phyloP scores from a whole-genome alignment of 2,797 vertebrate species.

The Podarcis lilfordi region DNA sequence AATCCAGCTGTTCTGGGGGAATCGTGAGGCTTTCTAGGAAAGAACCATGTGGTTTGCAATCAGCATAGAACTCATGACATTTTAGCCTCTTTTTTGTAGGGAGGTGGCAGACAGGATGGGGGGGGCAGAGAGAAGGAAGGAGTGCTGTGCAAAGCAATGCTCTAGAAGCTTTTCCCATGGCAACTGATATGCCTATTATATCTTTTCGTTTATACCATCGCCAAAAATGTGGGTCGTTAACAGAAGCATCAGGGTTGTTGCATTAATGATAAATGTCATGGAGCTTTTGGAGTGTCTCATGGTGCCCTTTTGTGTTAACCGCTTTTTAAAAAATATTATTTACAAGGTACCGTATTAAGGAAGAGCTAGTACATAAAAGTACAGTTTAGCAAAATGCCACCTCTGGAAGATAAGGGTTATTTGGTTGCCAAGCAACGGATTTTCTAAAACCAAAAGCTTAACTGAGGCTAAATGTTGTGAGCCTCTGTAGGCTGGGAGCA shows the following conservation, averaged over 20 bases:
- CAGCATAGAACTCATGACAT: background rate
- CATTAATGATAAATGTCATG: constrained; percentile 61
- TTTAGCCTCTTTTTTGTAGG: background rate
- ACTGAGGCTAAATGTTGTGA: background rate
- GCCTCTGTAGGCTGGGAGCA: constrained; percentile 39
- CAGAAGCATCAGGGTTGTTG: background rate
- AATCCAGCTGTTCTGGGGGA: background rate
- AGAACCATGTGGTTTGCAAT: background rate
- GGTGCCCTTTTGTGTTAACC: constrained; percentile 25
- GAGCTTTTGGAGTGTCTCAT: constrained; percentile 62
- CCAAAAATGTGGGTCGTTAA: constrained; percentile 38
- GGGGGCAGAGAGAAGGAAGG: background rate
- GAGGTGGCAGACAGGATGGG: background rate
- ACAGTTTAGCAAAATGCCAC: constrained; percentile 50
- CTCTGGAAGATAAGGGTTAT: constrained; percentile 60
- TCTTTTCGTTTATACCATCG: constrained; percentile 47
- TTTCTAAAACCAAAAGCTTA: constrained; percentile 40
- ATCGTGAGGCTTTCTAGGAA: constrained; percentile 15
- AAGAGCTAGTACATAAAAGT: constrained; percentile 58
- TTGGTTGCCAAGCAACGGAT: constrained; percentile 75
- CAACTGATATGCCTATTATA: constrained; percentile 42
- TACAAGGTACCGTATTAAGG: constrained; percentile 56
- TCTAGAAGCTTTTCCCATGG: constrained; percentile 26
- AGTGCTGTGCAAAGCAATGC: background rate
- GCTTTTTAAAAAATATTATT: constrained; percentile 55